Evolutionary conservation across 2,797 vertebrate species (phyloP).

Genomic region (Apogon talboti): DNA sequence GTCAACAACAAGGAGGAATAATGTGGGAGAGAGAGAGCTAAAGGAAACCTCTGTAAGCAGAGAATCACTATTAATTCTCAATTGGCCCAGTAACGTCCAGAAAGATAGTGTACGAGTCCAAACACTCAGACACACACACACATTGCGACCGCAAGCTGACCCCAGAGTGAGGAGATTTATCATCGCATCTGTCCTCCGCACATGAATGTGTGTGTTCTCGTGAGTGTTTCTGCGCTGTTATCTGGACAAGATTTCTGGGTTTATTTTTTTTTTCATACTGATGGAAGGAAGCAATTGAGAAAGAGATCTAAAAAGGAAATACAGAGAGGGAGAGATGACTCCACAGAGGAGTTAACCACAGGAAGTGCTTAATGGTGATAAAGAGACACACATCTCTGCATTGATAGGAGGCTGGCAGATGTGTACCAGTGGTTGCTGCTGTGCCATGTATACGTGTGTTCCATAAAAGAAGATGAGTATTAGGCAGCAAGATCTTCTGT

Average conservation of each 20-base stretch:
- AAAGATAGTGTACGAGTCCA: conserved; percentile 49
- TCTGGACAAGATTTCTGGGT: conserved; percentile 51
- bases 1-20: conserved; percentile 54
- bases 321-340: conserved; percentile 7
- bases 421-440: conserved; percentile 2
- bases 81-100: conserved; percentile 60
- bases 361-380: conserved; percentile 66
- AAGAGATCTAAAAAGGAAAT: not conserved
- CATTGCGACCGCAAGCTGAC: conserved; percentile 61
- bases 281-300: conserved; percentile 42
- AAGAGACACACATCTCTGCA: conserved; percentile 34
- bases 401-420: not conserved
- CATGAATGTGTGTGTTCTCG: conserved; percentile 63
- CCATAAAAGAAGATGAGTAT: conserved; percentile 56
- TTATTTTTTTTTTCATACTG: conserved; percentile 19
- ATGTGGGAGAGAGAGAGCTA: conserved; percentile 38
- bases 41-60: conserved; percentile 42
- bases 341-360: conserved; percentile 36
- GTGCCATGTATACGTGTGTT: conserved; percentile 28
- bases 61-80: conserved; percentile 67
- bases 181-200: conserved; percentile 69
- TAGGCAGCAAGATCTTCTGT: conserved; percentile 50
- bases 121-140: conserved; percentile 32
- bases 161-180: conserved; percentile 64
- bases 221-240: conserved; percentile 53